These are phyloP conservation scores for Dendrophyllia cribrosa DNA, from an alignment of 64 coral and sea anemone species.

Conservation along the genomic window DNA sequence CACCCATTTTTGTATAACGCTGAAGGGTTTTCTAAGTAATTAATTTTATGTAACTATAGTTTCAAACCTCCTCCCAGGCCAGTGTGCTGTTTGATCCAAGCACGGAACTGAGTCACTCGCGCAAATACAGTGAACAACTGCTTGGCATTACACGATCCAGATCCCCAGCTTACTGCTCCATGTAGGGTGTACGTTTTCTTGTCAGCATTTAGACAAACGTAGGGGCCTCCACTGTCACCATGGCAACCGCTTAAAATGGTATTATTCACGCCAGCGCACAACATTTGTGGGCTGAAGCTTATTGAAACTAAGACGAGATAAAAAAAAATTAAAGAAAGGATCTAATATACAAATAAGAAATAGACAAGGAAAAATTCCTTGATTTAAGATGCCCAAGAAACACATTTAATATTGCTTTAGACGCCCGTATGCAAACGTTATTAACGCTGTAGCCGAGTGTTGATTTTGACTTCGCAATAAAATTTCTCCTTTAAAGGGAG, in stretches of 20 bases:
- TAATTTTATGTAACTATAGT: neutral
- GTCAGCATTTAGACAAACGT: slow-evolving; percentile 47
- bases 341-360: no score
- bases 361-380: no score
- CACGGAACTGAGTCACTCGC: slow-evolving; percentile 45
- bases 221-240: slow-evolving; percentile 71
- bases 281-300: slow-evolving; percentile 32
- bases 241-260: slow-evolving; percentile 64
- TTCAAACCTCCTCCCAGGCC: neutral
- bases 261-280: slow-evolving; percentile 42
- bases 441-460: no score
- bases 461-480: no score
- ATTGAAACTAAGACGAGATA: neutral
- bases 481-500: neutral
- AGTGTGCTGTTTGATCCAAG: slow-evolving; percentile 35
- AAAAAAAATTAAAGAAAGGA: neutral
- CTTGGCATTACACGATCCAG: slow-evolving; percentile 3
- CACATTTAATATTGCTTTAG: no score
- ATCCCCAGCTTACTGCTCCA: slow-evolving; percentile 55
- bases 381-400: no score
- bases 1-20: no score
- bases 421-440: no score
- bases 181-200: neutral
- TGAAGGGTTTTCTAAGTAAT: no score
- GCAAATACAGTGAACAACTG: slow-evolving; percentile 48